These are phyloP conservation scores for Isichthys henryi DNA, from an alignment of 2,113 vertebrate genomes.

Conservation along the genomic window DNA sequence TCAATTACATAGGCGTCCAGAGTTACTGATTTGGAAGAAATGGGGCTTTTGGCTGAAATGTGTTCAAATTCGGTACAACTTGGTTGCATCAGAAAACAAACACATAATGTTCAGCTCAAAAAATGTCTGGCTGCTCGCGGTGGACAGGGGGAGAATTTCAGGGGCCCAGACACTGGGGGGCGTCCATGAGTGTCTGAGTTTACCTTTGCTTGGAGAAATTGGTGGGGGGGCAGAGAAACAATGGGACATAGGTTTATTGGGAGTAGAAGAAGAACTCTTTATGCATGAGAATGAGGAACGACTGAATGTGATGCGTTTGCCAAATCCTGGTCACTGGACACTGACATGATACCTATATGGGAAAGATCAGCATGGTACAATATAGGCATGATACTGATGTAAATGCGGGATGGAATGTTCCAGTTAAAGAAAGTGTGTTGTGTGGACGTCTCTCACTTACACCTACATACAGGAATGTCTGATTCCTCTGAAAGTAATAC, in stretches of 20 bases:
- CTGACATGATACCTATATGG: neutral
- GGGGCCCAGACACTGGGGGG: neutral
- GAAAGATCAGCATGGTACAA: neutral
- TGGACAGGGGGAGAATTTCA: neutral
- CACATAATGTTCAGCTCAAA: neutral
- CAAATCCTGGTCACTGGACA: neutral
- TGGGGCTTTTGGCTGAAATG: neutral
- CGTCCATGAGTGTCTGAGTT: neutral
- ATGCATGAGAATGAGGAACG: no score
- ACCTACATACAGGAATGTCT: neutral
- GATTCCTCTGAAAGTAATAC: neutral
- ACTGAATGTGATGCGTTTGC: no score
- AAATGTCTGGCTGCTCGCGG: neutral
- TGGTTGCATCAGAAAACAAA: neutral
- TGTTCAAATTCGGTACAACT: neutral
- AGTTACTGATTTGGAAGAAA: neutral
- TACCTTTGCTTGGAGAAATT: neutral
- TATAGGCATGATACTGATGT: neutral
- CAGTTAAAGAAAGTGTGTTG: neutral
- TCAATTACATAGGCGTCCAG: constrained; percentile 6
- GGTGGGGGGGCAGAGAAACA: no score
- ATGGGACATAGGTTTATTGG: no score
- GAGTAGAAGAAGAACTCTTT: no score
- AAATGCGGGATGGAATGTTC: neutral
- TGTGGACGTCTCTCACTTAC: neutral